Conservation (phyloP, 2,113 vertebrate genomes). For the Mus spicilegus region DNA sequence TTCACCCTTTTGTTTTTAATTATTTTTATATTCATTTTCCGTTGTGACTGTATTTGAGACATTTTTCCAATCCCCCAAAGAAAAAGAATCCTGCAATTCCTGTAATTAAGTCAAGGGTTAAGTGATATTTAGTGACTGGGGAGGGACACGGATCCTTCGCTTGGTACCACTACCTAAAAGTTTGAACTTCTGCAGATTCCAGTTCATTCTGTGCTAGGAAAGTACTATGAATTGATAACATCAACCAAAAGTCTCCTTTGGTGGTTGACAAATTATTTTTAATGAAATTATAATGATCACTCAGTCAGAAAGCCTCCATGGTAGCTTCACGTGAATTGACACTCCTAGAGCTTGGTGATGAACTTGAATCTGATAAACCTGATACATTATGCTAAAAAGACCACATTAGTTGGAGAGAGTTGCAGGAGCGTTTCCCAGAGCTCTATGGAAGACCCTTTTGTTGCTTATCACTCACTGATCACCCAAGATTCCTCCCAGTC, state of each 20-base stretch:
- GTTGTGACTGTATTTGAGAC: background rate
- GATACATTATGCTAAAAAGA: conserved; percentile 62
- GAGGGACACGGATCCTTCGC: background rate
- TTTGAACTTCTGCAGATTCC: background rate
- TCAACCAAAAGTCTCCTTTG: background rate
- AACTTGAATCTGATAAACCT: conserved; percentile 77
- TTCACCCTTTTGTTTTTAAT: conserved; percentile 32
- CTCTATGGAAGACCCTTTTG: conserved; percentile 43
- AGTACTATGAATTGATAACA: conserved; percentile 20
- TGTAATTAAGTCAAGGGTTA: background rate
- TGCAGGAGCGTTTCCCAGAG: conserved; percentile 55
- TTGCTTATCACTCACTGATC: conserved; percentile 76
- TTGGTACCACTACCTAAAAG: background rate
- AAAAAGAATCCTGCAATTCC: background rate
- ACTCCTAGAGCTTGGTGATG: conserved; percentile 47
- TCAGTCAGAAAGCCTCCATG: conserved; percentile 12
- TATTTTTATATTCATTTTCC: conserved; percentile 22
- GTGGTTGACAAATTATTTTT: conserved; percentile 42
- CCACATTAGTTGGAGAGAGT: conserved; percentile 67
- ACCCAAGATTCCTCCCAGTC: conserved; percentile 57
- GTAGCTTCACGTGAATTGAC: conserved; percentile 52
- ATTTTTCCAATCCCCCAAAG: background rate
- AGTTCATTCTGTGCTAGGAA: background rate
- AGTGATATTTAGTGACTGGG: background rate
- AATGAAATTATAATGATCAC: conserved; percentile 9